phyloP scores from a whole-genome alignment of 1,140 invertebrate species.

The Aphelenchoides besseyi region DNA sequence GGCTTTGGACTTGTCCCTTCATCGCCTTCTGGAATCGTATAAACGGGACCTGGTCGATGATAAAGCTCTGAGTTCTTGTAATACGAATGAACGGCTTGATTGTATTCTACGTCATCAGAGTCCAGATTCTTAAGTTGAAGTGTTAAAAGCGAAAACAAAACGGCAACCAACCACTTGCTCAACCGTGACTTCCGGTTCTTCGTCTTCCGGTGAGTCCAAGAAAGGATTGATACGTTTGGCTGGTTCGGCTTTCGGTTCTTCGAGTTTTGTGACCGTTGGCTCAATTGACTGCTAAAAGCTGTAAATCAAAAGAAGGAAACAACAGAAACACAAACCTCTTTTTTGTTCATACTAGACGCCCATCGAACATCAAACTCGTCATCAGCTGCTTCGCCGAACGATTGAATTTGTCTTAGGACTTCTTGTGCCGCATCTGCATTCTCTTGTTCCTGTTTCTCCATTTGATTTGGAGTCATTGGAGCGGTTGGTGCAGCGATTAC shows the following conservation, averaged over 20 bases:
- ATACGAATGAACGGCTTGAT: slow-evolving; percentile 49
- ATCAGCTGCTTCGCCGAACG: slow-evolving; percentile 61
- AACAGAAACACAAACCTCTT: background rate
- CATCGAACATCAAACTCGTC: slow-evolving; percentile 63
- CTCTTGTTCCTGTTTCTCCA: slow-evolving; percentile 38
- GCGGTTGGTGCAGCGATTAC: slow-evolving; percentile 57
- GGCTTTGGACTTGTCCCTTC: slow-evolving; percentile 35
- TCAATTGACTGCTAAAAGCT: too few relatives aligned
- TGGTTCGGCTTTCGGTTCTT: slow-evolving; percentile 18
- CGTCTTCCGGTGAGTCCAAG: slow-evolving; percentile 50
- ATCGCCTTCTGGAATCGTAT: slow-evolving; percentile 60
- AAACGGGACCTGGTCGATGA: slow-evolving; percentile 58
- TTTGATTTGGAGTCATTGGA: slow-evolving; percentile 33
- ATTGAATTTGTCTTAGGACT: slow-evolving; percentile 60
- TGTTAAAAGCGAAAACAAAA: background rate
- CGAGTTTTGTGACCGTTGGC: background rate
- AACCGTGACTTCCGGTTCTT: slow-evolving; percentile 44
- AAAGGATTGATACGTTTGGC: slow-evolving; percentile 50
- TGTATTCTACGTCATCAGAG: slow-evolving; percentile 52
- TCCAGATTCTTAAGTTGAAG: slow-evolving; percentile 43
- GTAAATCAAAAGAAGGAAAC: too few relatives aligned
- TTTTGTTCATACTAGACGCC: slow-evolving; percentile 37
- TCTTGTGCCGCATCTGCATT: slow-evolving; percentile 46
- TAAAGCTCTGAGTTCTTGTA: slow-evolving; percentile 30
- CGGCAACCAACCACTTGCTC: slow-evolving; percentile 43